Conservation (phyloP, 2,888 invertebrate genomes). For the Nomada lathburiana region DNA sequence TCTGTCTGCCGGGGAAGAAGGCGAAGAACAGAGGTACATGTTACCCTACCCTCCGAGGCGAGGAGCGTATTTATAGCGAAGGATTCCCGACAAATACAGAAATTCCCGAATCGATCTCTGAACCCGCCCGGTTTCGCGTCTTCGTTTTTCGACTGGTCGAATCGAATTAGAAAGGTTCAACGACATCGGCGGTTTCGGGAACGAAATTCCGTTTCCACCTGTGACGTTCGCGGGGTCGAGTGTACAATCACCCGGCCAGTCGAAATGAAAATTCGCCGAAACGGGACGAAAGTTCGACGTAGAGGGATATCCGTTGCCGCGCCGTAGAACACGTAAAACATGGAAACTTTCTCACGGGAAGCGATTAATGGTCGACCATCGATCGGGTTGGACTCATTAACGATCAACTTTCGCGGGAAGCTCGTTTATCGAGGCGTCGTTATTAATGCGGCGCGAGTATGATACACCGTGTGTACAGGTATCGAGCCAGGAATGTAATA, state of each 20-base stretch:
- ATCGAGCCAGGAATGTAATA: slow-evolving; percentile 61
- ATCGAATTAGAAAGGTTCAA: slow-evolving; percentile 68
- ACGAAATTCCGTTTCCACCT: background rate
- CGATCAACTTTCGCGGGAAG: slow-evolving; percentile 30
- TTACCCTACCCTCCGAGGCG: slow-evolving; percentile 4
- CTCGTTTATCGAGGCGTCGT: slow-evolving; percentile 26
- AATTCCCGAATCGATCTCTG: slow-evolving; percentile 49
- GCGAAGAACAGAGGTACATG: background rate
- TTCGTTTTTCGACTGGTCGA: slow-evolving; percentile 34
- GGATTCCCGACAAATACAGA: slow-evolving; percentile 47
- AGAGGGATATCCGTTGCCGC: background rate
- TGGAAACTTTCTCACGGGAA: slow-evolving; percentile 15
- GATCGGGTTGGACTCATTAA: slow-evolving; percentile 35
- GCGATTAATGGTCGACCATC: slow-evolving; percentile 6
- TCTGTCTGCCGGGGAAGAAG: no score
- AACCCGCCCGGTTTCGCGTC: background rate
- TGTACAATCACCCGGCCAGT: background rate
- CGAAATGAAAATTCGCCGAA: no score
- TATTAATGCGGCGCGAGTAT: slow-evolving; percentile 38
- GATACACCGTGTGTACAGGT: slow-evolving; percentile 40
- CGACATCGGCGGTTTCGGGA: slow-evolving; percentile 28
- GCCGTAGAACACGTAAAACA: no score
- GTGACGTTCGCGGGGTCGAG: background rate
- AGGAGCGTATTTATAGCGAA: slow-evolving; percentile 51
- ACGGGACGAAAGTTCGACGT: background rate